phyloP scores from a whole-genome alignment of 2,888 invertebrate genomes.

The Hypsopygia costalis region DNA sequence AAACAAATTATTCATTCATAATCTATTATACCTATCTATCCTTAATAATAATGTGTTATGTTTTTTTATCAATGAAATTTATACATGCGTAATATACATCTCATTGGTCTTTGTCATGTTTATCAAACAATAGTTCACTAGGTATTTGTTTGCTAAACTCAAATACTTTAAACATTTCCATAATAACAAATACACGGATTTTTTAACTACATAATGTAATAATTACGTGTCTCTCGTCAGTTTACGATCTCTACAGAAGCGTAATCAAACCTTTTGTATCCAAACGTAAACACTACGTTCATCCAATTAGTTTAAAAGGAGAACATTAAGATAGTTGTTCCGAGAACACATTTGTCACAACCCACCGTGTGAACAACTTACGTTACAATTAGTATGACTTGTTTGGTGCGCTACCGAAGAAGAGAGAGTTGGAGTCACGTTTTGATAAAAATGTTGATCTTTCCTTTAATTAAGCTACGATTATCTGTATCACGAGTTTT shows the following conservation, averaged over 20 bases:
- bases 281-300: background rate
- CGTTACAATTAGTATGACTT: slow-evolving; percentile 15
- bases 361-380: slow-evolving; percentile 24
- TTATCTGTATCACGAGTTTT: background rate
- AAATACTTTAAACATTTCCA: too few relatives aligned
- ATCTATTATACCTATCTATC: too few relatives aligned
- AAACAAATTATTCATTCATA: too few relatives aligned
- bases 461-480: background rate
- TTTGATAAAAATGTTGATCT: background rate
- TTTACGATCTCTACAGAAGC: background rate
- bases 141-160: too few relatives aligned
- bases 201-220: too few relatives aligned
- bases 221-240: too few relatives aligned
- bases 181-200: too few relatives aligned
- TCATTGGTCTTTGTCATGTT: too few relatives aligned
- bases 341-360: slow-evolving; percentile 18
- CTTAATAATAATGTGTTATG: too few relatives aligned
- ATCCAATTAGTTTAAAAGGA: slow-evolving; percentile 28
- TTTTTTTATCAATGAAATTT: too few relatives aligned
- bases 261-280: background rate
- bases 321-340: slow-evolving; percentile 27
- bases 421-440: slow-evolving; percentile 2
- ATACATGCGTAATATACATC: too few relatives aligned
- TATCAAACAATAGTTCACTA: too few relatives aligned
- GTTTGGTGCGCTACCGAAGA: slow-evolving; percentile 4